These are phyloP conservation scores for Thunnus albacares DNA, from an alignment of 2,797 vertebrate genomes.

Conservation along the genomic window DNA sequence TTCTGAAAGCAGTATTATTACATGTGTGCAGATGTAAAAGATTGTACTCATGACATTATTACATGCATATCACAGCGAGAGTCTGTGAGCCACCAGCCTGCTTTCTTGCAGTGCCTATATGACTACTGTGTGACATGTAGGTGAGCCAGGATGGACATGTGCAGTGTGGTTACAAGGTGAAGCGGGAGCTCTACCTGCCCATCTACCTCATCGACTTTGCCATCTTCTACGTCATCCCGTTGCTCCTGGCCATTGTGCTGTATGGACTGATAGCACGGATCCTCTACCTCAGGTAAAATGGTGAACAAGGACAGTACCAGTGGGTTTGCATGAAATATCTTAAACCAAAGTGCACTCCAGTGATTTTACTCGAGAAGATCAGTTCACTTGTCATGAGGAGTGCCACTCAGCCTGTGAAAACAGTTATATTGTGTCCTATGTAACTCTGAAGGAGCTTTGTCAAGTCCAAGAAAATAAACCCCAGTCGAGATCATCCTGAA, in stretches of 20 bases:
- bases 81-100: background rate
- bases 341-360: no score
- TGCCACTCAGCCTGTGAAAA: no score
- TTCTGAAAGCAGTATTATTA: conserved; percentile 25
- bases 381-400: no score
- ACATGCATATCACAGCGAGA: background rate
- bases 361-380: no score
- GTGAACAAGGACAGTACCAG: no score
- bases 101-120: background rate
- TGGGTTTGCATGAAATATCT: no score
- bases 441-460: no score
- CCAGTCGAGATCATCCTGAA: no score
- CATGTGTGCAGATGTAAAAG: conserved; percentile 13
- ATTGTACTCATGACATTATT: background rate
- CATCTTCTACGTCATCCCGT: conserved; percentile 87
- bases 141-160: conserved; percentile 77
- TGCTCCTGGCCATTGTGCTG: conserved; percentile 87
- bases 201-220: conserved; percentile 91
- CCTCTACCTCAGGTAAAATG: conserved; percentile 81
- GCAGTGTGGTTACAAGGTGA: conserved; percentile 89
- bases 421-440: no score
- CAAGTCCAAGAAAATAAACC: no score
- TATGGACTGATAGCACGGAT: conserved; percentile 88
- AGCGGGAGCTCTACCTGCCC: conserved; percentile 89
- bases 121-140: conserved; percentile 52